Base-by-base conservation (phyloP, 2,797 vertebrate species). In the Diglossa cyanea region DNA sequence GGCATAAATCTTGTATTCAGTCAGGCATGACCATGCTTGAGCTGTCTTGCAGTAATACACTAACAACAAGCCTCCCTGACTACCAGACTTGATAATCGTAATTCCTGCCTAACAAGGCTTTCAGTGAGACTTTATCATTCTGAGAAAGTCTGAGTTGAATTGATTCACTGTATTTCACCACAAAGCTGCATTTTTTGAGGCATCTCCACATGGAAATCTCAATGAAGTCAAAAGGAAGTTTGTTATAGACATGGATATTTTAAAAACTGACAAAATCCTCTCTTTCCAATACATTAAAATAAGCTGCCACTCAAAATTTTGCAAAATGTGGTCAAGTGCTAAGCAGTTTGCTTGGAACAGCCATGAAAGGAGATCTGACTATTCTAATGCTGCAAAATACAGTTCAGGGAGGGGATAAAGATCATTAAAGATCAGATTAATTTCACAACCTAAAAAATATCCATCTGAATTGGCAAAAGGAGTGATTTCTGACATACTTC, bases 91-190 rank as follows among this genome's bases (percentile, higher is more conserved):
- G 54, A 80, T 92, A 93, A 94, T 79, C 9, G 0, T 60, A 94
- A 86, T 88, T 93, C 81, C 31, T 83, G 68, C 57, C 81, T 86
- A 87, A 89, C 75, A 93, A 82, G 68, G 35, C 45, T 89, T 91
- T 78, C 86, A 86, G 50, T 26, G 18, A 79, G 68, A 63, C 16
- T 63, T 86, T 45, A 63, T 88, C 88, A 88, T 94, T 88, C 78
- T 9, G 4, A 78, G 37, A 26, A 65, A 80, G 42, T 25, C 78
- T 39, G 51, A 80, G 15, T 21, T 87, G 21, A 88, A 87, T 62
- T 68, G 40, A 91, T 73, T 83, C 55, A 63, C 35, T 8, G 30
- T 80, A 79, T 89, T 85, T 82, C 39, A 70, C 20, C 53, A 89
- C 42, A 86, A 71, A 74, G 33, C 30, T 78, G 53, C 19, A 33